Conservation (phyloP, 2,797 vertebrate species). For the Tamandua tetradactyla region DNA sequence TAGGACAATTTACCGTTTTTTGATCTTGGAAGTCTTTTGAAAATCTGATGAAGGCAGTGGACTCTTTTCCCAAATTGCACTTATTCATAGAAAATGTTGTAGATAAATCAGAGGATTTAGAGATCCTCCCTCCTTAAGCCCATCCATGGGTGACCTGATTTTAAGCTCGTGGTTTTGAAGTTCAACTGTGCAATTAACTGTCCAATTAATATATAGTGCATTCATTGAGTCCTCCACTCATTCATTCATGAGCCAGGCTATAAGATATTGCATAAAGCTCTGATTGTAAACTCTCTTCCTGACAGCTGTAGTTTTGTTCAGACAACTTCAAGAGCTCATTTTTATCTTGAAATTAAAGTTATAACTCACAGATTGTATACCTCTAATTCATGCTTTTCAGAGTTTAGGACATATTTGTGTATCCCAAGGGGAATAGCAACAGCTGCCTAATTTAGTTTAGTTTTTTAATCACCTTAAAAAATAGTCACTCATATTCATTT, state of each 20-base stretch:
- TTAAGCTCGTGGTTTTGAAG: background rate
- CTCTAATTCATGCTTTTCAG: background rate
- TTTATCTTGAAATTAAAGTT: slow-evolving; percentile 33
- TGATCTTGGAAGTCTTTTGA: background rate
- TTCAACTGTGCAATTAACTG: background rate
- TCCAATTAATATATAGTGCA: too few species aligned
- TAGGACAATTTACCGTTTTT: slow-evolving; percentile 9
- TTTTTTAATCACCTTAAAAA: background rate
- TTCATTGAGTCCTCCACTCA: background rate
- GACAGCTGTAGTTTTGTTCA: background rate
- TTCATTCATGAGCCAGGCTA: background rate
- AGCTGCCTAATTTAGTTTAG: background rate
- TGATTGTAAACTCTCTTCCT: slow-evolving; percentile 28
- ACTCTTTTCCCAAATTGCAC: background rate
- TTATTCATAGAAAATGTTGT: background rate
- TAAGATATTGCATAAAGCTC: background rate
- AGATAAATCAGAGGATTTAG: background rate
- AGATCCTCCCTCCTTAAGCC: background rate
- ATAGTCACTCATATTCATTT: background rate
- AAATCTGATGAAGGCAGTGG: background rate
- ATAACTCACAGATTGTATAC: background rate
- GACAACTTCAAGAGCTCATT: slow-evolving; percentile 30
- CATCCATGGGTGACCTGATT: background rate
- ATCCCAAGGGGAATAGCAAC: background rate
- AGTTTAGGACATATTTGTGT: background rate